Percentiles rank a stretch among this genome's conserved stretches.
Evolutionary conservation across 1,140 invertebrate species (phyloP).

Genomic region (Conus betulinus): DNA sequence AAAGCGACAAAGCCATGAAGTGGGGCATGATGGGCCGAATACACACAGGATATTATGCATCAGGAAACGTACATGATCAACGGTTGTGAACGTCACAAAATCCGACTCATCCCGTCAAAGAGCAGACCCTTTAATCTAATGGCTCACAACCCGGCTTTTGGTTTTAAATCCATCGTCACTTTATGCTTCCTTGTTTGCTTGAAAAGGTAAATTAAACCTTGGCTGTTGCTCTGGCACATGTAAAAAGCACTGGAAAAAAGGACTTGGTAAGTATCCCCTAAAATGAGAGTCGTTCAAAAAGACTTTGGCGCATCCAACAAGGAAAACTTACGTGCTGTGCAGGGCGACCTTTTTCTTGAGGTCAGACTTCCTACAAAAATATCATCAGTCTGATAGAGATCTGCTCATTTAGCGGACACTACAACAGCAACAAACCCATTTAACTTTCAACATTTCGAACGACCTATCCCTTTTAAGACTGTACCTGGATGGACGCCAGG

Average conservation of each 20-base stretch:
- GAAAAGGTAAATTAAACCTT: conserved; percentile 10
- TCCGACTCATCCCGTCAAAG: not conserved
- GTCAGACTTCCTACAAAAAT: not conserved
- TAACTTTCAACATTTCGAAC: no score
- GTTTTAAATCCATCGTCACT: not conserved
- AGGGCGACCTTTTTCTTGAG: conserved; percentile 30
- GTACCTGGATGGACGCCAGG: no score
- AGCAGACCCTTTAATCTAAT: conserved; percentile 12
- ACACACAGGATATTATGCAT: conserved; percentile 4
- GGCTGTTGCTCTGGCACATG: not conserved
- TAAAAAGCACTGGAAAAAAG: conserved; percentile 8
- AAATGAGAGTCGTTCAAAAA: not conserved
- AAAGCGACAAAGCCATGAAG: not conserved
- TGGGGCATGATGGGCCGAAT: conserved; percentile 4
- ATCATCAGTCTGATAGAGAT: conserved; percentile 11
- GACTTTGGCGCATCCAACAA: not conserved
- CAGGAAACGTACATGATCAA: conserved; percentile 10
- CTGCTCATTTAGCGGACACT: conserved; percentile 7
- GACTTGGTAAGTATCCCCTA: conserved; percentile 24
- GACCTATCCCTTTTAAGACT: no score
- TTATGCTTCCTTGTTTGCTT: conserved; percentile 4
- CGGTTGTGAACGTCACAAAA: conserved; percentile 23
- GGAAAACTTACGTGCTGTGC: not conserved
- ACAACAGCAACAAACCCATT: not conserved
- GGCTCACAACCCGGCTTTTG: not conserved